Percentiles rank a stretch among this genome's conserved stretches.
Conservation (phyloP, 2,113 vertebrate genomes). For the Poeciliopsis prolifica region DNA sequence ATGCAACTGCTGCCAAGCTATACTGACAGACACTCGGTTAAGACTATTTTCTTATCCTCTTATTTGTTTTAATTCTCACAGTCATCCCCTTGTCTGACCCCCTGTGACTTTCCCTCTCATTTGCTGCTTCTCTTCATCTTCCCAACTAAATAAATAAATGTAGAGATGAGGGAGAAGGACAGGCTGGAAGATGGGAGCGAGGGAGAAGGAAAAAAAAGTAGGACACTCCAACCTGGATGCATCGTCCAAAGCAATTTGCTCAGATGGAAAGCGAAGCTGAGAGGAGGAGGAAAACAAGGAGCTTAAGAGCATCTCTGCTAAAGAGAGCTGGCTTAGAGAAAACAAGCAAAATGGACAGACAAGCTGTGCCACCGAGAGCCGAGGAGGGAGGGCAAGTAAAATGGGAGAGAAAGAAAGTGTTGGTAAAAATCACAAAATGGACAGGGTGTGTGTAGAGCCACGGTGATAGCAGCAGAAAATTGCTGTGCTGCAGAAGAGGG, state of each 20-base stretch:
- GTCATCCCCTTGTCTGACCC: constrained; percentile 21
- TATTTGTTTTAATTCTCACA: constrained; percentile 40
- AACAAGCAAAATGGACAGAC: constrained; percentile 63
- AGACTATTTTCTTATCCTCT: constrained; percentile 57
- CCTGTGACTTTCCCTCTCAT: constrained; percentile 26
- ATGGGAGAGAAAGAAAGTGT: constrained; percentile 11
- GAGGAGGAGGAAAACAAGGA: constrained; percentile 59
- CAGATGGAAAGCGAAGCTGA: constrained; percentile 46
- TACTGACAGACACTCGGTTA: constrained; percentile 51
- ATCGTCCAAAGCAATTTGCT: constrained; percentile 69
- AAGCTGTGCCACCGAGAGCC: constrained; percentile 33
- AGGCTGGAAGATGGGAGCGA: constrained; percentile 26
- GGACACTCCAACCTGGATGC: constrained; percentile 76
- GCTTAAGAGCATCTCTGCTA: constrained; percentile 71
- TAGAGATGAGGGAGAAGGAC: constrained; percentile 38
- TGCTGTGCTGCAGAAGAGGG: constrained; percentile 13
- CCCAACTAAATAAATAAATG: constrained; percentile 68
- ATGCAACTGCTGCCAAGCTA: constrained; percentile 41
- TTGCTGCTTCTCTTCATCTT: constrained; percentile 1
- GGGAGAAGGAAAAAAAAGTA: constrained; percentile 58
- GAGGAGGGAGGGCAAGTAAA: not conserved
- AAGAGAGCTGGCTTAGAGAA: constrained; percentile 64
- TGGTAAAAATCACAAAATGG: constrained; percentile 52
- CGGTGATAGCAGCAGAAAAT: constrained; percentile 27
- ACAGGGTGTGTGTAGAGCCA: constrained; percentile 21